Percentiles rank a stretch among this genome's conserved stretches.
Conservation (phyloP, 2,888 invertebrate species). For the Drosophila merina region DNA sequence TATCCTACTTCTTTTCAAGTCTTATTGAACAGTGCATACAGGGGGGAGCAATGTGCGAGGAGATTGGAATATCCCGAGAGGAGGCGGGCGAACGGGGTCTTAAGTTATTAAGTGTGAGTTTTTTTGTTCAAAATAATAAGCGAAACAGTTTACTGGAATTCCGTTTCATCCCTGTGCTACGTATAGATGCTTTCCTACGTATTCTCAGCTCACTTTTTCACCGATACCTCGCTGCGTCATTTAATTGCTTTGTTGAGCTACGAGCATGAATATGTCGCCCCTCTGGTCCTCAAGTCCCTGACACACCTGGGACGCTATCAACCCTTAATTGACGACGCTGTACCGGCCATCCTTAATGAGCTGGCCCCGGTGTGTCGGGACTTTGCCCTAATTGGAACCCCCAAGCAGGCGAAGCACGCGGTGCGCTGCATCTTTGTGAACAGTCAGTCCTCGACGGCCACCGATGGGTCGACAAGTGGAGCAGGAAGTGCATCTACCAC, state of each 20-base stretch:
- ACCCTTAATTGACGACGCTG: slow-evolving; percentile 90
- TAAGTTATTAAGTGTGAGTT: slow-evolving; percentile 90
- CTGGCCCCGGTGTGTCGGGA: slow-evolving; percentile 94
- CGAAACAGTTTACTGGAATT: no score
- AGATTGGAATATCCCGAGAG: slow-evolving; percentile 91
- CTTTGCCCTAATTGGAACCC: slow-evolving; percentile 94
- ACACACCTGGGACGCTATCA: slow-evolving; percentile 95
- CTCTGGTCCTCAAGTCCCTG: slow-evolving; percentile 92
- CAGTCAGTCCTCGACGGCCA: slow-evolving; percentile 83
- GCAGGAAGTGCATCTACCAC: slow-evolving; percentile 60
- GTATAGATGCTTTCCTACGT: slow-evolving; percentile 90
- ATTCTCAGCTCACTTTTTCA: slow-evolving; percentile 96
- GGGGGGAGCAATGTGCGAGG: slow-evolving; percentile 88
- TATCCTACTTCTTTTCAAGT: slow-evolving; percentile 48
- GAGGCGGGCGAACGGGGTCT: slow-evolving; percentile 95
- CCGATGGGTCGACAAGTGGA: slow-evolving; percentile 48
- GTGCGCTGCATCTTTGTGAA: slow-evolving; percentile 95
- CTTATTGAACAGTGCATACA: slow-evolving; percentile 89
- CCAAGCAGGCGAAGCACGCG: slow-evolving; percentile 98
- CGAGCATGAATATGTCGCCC: slow-evolving; percentile 92
- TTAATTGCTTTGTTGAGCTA: slow-evolving; percentile 88
- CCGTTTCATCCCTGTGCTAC: background rate
- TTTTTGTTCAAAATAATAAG: background rate
- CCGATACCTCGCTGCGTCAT: slow-evolving; percentile 91
- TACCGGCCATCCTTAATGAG: slow-evolving; percentile 90